These are phyloP conservation scores for Lates japonicus DNA, from an alignment of 2,797 vertebrate genomes.

Conservation along the genomic window DNA sequence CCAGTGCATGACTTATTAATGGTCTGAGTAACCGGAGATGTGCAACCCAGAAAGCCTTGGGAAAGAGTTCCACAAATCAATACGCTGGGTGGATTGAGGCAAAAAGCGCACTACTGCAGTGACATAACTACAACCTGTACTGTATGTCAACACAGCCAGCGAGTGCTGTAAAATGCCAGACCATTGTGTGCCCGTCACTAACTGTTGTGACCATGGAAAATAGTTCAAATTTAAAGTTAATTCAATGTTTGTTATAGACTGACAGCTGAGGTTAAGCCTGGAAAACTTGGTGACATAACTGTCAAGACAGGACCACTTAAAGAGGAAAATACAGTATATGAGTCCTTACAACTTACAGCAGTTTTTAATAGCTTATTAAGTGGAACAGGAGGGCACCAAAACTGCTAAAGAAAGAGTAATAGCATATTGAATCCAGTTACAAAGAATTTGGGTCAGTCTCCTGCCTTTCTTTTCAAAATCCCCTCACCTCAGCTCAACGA, in stretches of 20 bases:
- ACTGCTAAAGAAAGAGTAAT: constrained; percentile 19
- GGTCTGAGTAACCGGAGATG: constrained; percentile 74
- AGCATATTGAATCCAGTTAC: constrained; percentile 26
- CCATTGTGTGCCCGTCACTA: too few relatives aligned
- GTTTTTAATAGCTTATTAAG: constrained; percentile 5
- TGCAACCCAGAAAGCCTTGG: constrained; percentile 71
- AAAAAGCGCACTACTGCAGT: not conserved
- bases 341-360: not conserved
- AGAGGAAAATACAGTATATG: not conserved
- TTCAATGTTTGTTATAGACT: constrained; percentile 10
- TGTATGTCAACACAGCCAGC: constrained; percentile 13
- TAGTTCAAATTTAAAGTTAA: not conserved
- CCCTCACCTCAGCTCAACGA: constrained; percentile 30
- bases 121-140: constrained; percentile 35
- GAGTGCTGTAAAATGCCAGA: not conserved
- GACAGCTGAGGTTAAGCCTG: constrained; percentile 1
- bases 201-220: not conserved
- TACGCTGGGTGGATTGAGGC: constrained; percentile 13
- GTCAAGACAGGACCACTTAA: not conserved
- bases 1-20: constrained; percentile 83
- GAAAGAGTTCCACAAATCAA: constrained; percentile 54
- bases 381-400: constrained; percentile 30
- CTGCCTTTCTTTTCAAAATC: constrained; percentile 27
- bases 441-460: constrained; percentile 62
- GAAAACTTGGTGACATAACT: not conserved